Percentiles rank a stretch among this genome's conserved stretches.
These are phyloP conservation scores for Eumeta japonica DNA, from an alignment of 1,140 invertebrate genomes.

Conservation along the genomic window DNA sequence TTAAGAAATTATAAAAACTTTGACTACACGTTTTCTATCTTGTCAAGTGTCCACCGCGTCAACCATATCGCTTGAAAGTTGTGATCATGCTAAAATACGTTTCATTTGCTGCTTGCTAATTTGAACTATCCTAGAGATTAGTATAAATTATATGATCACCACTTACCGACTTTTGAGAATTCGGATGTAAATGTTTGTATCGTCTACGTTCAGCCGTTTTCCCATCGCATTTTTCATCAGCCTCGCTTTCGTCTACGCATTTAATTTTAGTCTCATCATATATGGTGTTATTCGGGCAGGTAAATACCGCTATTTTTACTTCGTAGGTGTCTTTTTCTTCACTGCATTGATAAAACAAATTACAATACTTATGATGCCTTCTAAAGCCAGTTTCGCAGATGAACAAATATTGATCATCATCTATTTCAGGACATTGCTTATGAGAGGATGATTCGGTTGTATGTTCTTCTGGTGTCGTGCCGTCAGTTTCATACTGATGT, in stretches of 20 bases:
- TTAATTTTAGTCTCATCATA: conserved; percentile 72
- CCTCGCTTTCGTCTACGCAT: conserved; percentile 64
- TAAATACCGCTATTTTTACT: conserved; percentile 69
- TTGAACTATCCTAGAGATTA: no score
- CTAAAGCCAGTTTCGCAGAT: conserved; percentile 79
- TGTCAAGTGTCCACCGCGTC: no score
- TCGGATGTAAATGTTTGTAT: conserved; percentile 58
- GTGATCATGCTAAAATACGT: no score
- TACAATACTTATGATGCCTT: conserved; percentile 80
- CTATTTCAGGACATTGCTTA: conserved; percentile 52
- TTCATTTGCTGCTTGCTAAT: no score
- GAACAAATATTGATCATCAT: conserved; percentile 67
- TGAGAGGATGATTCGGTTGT: conserved; percentile 13
- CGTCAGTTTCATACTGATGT: conserved; percentile 19
- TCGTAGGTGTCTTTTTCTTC: conserved; percentile 64
- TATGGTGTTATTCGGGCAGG: conserved; percentile 73
- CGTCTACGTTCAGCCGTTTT: conserved; percentile 55
- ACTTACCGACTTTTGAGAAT: conserved; percentile 60
- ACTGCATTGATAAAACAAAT: conserved; percentile 81
- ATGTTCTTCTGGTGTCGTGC: conserved; percentile 28
- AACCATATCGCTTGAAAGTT: no score
- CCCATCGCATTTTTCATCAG: conserved; percentile 59
- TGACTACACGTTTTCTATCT: no score
- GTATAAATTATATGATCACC: no score
- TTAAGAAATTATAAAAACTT: no score